Percentiles rank a stretch among this genome's conserved stretches.
Evolutionary conservation across 2,888 invertebrate species (phyloP).

Genomic region (Campopleginae sp.): DNA sequence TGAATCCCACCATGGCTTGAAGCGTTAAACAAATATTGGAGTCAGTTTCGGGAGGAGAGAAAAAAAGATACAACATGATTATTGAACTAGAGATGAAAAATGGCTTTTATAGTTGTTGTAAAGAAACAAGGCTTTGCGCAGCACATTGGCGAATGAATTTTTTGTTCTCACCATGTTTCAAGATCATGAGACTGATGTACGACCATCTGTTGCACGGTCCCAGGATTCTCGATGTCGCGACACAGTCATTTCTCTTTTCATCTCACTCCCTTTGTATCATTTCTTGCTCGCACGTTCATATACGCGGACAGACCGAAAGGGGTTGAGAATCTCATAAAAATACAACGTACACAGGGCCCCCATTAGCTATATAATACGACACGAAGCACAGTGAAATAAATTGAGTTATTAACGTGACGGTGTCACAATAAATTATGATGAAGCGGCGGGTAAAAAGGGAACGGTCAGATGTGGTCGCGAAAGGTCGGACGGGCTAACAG

Average conservation of each 20-base stretch:
- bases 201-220: conserved; percentile 63
- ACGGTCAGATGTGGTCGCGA: conserved; percentile 81
- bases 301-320: neutral
- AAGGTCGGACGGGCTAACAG: conserved; percentile 83
- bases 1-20: neutral
- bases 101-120: neutral
- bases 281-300: conserved; percentile 9
- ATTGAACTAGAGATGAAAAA: neutral
- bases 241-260: conserved; percentile 29
- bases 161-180: conserved; percentile 51
- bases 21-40: neutral
- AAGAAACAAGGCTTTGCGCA: neutral
- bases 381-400: conserved; percentile 81
- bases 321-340: conserved; percentile 62
- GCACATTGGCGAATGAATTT: conserved; percentile 40
- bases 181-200: conserved; percentile 58
- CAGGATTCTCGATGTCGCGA: conserved; percentile 65
- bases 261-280: conserved; percentile 7
- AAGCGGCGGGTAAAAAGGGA: conserved; percentile 82
- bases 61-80: neutral
- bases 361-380: conserved; percentile 52
- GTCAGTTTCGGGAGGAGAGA: neutral
- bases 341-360: conserved; percentile 52
- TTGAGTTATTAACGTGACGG: conserved; percentile 84
- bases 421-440: conserved; percentile 84